Percentiles rank a stretch among this genome's conserved stretches.
Evolutionary conservation across 1,140 invertebrate genomes (phyloP).

Genomic region (Chymomyza costata): DNA sequence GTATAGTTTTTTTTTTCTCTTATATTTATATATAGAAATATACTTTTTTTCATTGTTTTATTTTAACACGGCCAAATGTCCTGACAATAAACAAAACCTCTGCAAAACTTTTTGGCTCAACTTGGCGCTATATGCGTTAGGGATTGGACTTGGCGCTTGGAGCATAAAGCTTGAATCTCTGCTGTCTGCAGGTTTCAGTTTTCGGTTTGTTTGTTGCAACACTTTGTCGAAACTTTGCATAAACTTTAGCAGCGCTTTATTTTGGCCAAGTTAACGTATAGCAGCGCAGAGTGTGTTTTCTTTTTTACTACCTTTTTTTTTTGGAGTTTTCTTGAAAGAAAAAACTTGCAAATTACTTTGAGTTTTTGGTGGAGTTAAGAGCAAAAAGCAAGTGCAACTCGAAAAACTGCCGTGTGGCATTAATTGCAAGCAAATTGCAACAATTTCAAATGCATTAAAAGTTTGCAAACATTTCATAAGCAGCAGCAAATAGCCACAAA

Average conservation of each 20-base stretch:
- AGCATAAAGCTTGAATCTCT: slow-evolving; percentile 11
- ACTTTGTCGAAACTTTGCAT: slow-evolving; percentile 57
- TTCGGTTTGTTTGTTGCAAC: slow-evolving; percentile 66
- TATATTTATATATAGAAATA: slow-evolving; percentile 1
- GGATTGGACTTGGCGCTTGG: not conserved
- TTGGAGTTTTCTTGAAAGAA: slow-evolving; percentile 20
- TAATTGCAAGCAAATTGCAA: slow-evolving; percentile 44
- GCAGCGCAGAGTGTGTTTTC: not conserved
- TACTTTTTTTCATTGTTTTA: too few species aligned
- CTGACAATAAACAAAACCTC: slow-evolving; percentile 59
- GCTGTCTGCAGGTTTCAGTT: slow-evolving; percentile 20
- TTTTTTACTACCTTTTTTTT: slow-evolving; percentile 26
- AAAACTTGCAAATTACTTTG: not conserved
- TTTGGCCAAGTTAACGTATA: too few species aligned
- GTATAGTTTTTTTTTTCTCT: slow-evolving; percentile 15
- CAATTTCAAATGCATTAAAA: slow-evolving; percentile 64
- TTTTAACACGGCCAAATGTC: too few species aligned
- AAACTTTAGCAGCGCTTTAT: slow-evolving; percentile 32
- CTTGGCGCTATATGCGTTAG: slow-evolving; percentile 4
- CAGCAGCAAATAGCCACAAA: too few species aligned
- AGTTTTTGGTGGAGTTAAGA: not conserved
- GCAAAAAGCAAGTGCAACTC: slow-evolving; percentile 21
- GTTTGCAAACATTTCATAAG: too few species aligned
- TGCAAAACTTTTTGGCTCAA: slow-evolving; percentile 17
- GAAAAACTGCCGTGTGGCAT: slow-evolving; percentile 31